phyloP scores from a whole-genome alignment of 2,113 vertebrate species.

The Ovibos moschatus region DNA sequence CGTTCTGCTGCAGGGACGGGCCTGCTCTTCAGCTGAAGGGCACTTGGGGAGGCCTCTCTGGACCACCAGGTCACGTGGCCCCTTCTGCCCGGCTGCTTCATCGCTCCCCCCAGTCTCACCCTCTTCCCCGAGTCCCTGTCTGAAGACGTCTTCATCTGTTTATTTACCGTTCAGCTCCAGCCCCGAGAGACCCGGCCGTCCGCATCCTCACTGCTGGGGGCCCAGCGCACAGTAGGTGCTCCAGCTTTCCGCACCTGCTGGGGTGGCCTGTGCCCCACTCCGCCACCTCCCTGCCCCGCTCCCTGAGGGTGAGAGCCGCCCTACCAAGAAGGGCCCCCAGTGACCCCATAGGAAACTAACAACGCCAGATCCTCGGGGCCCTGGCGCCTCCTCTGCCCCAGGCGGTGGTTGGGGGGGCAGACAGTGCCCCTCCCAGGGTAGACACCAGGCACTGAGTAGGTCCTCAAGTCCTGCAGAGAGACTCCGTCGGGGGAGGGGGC shows the following conservation, averaged over 20 bases:
- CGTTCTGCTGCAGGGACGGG: not conserved
- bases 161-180: not conserved
- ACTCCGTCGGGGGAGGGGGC: rapidly evolving
- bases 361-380: rapidly evolving
- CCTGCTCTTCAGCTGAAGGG: not conserved
- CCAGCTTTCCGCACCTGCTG: not conserved
- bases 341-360: not conserved
- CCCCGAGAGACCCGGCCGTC: not conserved
- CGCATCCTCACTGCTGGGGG: rapidly evolving
- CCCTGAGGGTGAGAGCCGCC: not conserved
- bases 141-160: not conserved
- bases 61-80: not conserved
- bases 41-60: not conserved
- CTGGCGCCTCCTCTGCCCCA: not conserved
- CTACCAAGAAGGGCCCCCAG: not conserved
- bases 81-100: rapidly evolving
- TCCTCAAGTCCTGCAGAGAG: not conserved
- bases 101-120: not conserved
- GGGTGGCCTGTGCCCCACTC: not conserved
- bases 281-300: rapidly evolving
- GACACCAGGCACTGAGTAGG: not conserved
- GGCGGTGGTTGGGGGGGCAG: rapidly evolving
- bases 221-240: not conserved
- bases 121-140: not conserved
- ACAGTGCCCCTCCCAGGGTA: not conserved